These are phyloP conservation scores for Eulemur macaco DNA, from an alignment of 2,113 vertebrate species.

Conservation along the genomic window DNA sequence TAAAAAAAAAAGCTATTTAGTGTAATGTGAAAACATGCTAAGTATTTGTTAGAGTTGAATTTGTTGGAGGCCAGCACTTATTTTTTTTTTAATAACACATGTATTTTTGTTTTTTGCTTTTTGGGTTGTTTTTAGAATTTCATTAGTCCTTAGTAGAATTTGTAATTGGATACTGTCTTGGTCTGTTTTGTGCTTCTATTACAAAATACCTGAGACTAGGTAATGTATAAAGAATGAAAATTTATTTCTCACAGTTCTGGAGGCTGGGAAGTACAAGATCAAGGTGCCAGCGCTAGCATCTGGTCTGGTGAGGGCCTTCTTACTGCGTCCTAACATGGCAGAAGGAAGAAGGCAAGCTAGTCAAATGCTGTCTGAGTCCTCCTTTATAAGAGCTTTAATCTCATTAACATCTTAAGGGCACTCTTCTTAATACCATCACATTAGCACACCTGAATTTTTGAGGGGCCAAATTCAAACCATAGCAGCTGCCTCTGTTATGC, in stretches of 20 bases:
- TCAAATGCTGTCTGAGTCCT: neutral
- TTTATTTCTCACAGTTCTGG: neutral
- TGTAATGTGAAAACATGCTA: neutral
- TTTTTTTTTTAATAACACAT: neutral
- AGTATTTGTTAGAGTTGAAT: neutral
- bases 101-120: no score
- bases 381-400: neutral
- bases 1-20: neutral
- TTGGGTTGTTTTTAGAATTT: neutral
- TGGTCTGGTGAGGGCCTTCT: neutral
- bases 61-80: neutral
- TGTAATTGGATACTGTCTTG: neutral
- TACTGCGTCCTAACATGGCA: neutral
- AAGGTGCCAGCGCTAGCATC: neutral
- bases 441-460: neutral
- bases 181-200: neutral
- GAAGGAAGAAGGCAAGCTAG: neutral
- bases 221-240: neutral
- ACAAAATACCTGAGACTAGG: neutral
- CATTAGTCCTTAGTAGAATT: neutral
- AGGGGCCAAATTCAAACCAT: neutral
- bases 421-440: neutral
- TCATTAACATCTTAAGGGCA: neutral
- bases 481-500: neutral
- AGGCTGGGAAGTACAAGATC: neutral